A percentile compares a stretch with the other conserved stretches of the same genome.
These are phyloP conservation scores for Vanessa cardui DNA, from an alignment of 2,888 invertebrate species.

Conservation along the genomic window DNA sequence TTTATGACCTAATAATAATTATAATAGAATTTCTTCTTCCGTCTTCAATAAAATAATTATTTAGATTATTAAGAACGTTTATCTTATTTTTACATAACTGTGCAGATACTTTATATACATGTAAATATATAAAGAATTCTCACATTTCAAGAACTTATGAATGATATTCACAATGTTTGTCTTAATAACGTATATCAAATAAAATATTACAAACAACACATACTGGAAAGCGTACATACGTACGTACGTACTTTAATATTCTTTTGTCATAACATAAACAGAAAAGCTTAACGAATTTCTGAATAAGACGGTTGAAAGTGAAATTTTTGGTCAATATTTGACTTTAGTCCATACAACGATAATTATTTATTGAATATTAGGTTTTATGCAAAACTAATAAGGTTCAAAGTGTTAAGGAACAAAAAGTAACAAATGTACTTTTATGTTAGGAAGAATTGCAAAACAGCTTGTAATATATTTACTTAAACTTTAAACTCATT, in stretches of 20 bases:
- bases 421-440: not conserved
- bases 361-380: not conserved
- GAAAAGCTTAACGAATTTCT: constrained; percentile 50
- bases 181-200: no score
- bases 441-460: not conserved
- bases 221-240: not conserved
- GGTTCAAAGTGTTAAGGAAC: not conserved
- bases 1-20: no score
- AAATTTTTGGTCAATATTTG: constrained; percentile 72
- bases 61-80: no score
- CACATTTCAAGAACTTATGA: not conserved
- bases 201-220: not conserved
- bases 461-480: constrained; percentile 1
- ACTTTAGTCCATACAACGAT: constrained; percentile 51
- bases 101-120: no score
- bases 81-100: no score
- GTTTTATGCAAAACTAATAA: not conserved
- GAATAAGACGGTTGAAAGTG: constrained; percentile 58
- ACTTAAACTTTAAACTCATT: constrained; percentile 1
- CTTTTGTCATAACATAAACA: constrained; percentile 26
- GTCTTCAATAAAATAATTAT: no score
- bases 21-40: no score
- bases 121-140: no score
- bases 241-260: constrained; percentile 8
- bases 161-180: not conserved